A percentile compares a stretch with the other conserved stretches of the same genome.
These are phyloP conservation scores for Pituophis catenifer DNA, from an alignment of 2,113 vertebrate genomes.

Conservation along the genomic window DNA sequence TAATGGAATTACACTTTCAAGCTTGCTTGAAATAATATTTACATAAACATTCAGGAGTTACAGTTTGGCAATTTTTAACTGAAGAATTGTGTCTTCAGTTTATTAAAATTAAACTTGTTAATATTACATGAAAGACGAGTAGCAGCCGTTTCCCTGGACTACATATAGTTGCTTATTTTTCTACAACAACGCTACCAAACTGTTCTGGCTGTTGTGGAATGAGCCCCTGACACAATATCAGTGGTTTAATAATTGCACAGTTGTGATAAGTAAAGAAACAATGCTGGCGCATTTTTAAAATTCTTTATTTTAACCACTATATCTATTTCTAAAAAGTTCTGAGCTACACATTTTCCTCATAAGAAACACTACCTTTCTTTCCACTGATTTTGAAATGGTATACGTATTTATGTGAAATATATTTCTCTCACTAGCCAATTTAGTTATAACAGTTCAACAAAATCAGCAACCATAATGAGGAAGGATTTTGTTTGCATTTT, in stretches of 20 bases:
- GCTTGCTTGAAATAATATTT: conserved; percentile 82
- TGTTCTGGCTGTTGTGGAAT: not conserved
- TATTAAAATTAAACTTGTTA: conserved; percentile 66
- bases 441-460: not conserved
- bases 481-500: not conserved
- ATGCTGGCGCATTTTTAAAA: not conserved
- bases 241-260: not conserved
- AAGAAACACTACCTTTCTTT: not conserved
- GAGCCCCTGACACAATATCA: not conserved
- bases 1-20: conserved; percentile 75
- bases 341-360: not conserved
- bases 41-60: conserved; percentile 73
- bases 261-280: not conserved
- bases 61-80: conserved; percentile 69
- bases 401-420: not conserved
- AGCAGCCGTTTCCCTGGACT: conserved; percentile 73
- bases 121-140: conserved; percentile 71
- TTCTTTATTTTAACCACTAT: not conserved
- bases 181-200: not conserved
- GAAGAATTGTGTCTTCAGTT: conserved; percentile 68
- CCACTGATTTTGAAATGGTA: not conserved
- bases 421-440: not conserved
- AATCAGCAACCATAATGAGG: not conserved
- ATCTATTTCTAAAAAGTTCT: not conserved
- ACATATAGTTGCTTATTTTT: conserved; percentile 12